A percentile compares a stretch with the other conserved stretches of the same genome.
Evolutionary conservation across 2,797 vertebrate species (phyloP).

Genomic region (Vipera ursinii): DNA sequence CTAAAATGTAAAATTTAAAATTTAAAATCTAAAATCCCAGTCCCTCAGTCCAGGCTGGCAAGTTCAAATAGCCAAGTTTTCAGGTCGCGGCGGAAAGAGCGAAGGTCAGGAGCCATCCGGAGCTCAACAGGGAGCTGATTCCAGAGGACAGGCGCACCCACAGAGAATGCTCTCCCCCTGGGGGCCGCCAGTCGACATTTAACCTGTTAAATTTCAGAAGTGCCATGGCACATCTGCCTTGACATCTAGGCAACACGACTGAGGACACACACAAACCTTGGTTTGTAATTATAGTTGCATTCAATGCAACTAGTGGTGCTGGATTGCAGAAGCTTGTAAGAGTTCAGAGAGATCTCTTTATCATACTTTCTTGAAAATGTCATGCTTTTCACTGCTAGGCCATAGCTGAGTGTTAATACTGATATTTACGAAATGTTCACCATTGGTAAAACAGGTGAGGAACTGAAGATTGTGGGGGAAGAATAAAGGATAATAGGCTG

Average conservation of each 20-base stretch:
- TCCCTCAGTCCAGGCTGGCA: no score
- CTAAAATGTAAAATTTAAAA: no score
- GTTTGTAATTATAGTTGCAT: neutral
- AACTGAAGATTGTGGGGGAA: neutral
- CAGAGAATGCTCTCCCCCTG: no score
- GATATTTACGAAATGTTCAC: neutral
- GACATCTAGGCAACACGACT: neutral
- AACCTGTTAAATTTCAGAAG: neutral
- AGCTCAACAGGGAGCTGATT: no score
- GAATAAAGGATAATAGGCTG: neutral
- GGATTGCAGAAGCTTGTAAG: neutral
- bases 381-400: neutral
- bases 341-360: neutral
- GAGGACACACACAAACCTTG: neutral
- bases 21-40: no score
- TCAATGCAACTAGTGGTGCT: neutral
- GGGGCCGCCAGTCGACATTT: no score
- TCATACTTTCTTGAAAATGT: neutral
- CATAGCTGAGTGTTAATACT: neutral
- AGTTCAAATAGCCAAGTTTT: no score
- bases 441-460: neutral
- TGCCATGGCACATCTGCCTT: neutral
- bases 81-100: no score
- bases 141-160: no score
- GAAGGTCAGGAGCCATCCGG: no score